These are phyloP conservation scores for Dynastes hyllus DNA, from an alignment of 2,888 invertebrate species.

Conservation along the genomic window DNA sequence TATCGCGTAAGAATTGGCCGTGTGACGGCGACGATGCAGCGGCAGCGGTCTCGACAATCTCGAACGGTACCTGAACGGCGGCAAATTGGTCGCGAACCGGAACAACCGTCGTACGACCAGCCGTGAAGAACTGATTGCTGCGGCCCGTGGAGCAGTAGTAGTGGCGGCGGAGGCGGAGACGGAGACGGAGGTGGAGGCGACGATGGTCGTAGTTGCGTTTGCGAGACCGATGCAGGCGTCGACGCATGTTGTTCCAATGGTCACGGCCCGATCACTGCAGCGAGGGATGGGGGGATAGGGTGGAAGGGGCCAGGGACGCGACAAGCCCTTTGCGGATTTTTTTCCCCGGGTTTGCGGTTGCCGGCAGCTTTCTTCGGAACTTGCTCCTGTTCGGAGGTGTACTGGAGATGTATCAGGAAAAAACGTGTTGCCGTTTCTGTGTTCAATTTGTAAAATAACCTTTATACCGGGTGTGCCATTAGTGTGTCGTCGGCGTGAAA, in stretches of 20 bases:
- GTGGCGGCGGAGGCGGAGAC: slow-evolving; percentile 9
- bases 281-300: slow-evolving; percentile 69
- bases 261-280: slow-evolving; percentile 58
- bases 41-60: background rate
- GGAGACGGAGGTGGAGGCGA: background rate
- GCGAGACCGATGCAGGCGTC: slow-evolving; percentile 56
- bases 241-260: slow-evolving; percentile 45
- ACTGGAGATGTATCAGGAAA: background rate
- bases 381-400: slow-evolving; percentile 25
- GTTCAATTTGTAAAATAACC: too few species aligned
- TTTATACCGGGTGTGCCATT: too few species aligned
- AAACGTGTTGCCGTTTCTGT: too few species aligned
- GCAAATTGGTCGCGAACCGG: background rate
- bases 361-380: slow-evolving; percentile 26
- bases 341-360: slow-evolving; percentile 53
- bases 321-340: slow-evolving; percentile 68
- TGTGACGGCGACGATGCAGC: background rate
- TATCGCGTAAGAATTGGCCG: background rate
- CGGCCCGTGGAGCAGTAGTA: background rate
- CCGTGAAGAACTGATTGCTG: slow-evolving; percentile 7
- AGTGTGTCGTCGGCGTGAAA: too few species aligned
- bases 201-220: slow-evolving; percentile 8
- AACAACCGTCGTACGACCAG: background rate
- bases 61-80: background rate
- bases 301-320: slow-evolving; percentile 66